A percentile compares a stretch with the other conserved stretches of the same genome.
These are phyloP conservation scores for Andricus curvator DNA, from an alignment of 2,888 invertebrate species.

Conservation along the genomic window DNA sequence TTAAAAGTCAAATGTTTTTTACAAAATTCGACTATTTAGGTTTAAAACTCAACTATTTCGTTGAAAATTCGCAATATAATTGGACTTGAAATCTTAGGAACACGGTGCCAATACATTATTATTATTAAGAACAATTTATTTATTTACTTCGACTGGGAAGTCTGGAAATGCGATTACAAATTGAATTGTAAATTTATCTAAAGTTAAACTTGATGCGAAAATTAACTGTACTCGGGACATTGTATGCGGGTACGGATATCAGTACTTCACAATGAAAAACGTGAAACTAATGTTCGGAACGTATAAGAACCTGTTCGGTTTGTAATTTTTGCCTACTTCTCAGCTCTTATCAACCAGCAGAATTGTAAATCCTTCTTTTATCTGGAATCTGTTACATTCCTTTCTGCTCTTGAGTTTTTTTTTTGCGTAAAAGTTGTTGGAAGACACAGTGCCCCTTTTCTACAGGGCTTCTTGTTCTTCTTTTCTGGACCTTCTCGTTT, in stretches of 20 bases:
- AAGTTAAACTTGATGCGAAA: constrained; percentile 3
- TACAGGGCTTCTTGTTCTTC: constrained; percentile 14
- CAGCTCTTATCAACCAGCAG: constrained; percentile 22
- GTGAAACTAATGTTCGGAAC: constrained; percentile 3
- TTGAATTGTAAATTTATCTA: constrained; percentile 14
- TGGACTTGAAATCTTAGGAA: too few species aligned
- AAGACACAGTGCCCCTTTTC: constrained; percentile 36
- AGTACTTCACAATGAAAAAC: neutral
- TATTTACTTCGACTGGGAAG: too few species aligned
- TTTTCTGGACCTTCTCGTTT: constrained; percentile 32
- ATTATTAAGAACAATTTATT: too few species aligned
- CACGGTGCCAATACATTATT: too few species aligned
- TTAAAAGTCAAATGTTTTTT: too few species aligned
- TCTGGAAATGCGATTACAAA: neutral
- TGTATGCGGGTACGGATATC: constrained; percentile 37
- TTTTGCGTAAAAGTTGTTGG: constrained; percentile 16
- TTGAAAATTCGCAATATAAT: too few species aligned
- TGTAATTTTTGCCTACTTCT: constrained; percentile 38
- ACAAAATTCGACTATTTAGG: too few species aligned
- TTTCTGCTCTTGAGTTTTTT: neutral
- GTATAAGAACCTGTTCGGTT: constrained; percentile 30
- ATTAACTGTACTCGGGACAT: constrained; percentile 9
- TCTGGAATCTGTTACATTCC: constrained; percentile 38
- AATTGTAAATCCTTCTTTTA: constrained; percentile 37
- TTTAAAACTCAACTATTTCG: too few species aligned